Conservation (phyloP, 1,140 invertebrate genomes). For the Camponotus pennsylvanicus region DNA sequence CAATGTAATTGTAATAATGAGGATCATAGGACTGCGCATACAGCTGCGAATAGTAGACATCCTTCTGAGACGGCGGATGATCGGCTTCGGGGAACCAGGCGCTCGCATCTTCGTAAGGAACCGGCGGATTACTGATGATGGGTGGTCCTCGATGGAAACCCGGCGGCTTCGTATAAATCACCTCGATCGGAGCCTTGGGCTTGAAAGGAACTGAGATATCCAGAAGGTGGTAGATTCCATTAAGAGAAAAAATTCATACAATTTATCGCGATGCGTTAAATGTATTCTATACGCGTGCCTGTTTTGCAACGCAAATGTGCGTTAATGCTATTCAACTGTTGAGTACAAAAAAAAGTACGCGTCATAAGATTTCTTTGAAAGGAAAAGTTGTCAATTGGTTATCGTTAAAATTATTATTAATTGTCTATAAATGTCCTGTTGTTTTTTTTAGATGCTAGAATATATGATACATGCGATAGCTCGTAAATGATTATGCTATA, state of each 20-base stretch:
- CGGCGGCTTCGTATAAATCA: conserved; percentile 82
- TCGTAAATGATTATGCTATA: neutral
- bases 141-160: conserved; percentile 69
- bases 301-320: neutral
- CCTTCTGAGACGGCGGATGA: conserved; percentile 74
- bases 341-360: neutral
- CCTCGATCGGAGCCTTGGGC: conserved; percentile 73
- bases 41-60: conserved; percentile 81
- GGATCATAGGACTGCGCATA: conserved; percentile 84
- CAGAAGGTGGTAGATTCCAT: neutral
- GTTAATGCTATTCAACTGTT: neutral
- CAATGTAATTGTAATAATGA: conserved; percentile 83
- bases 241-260: neutral
- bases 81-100: conserved; percentile 74
- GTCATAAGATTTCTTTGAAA: too few species aligned
- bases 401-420: neutral
- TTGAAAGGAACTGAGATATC: conserved; percentile 59
- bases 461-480: neutral
- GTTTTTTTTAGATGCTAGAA: neutral
- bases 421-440: neutral
- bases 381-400: neutral
- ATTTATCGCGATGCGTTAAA: neutral
- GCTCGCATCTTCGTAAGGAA: conserved; percentile 75
- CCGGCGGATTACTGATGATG: conserved; percentile 65
- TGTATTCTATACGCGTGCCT: neutral